Evolutionary conservation across 2,113 vertebrate genomes (phyloP), one percentile per base, ranked within the genome.

Genomic region (Macroglossus sobrinus): DNA sequence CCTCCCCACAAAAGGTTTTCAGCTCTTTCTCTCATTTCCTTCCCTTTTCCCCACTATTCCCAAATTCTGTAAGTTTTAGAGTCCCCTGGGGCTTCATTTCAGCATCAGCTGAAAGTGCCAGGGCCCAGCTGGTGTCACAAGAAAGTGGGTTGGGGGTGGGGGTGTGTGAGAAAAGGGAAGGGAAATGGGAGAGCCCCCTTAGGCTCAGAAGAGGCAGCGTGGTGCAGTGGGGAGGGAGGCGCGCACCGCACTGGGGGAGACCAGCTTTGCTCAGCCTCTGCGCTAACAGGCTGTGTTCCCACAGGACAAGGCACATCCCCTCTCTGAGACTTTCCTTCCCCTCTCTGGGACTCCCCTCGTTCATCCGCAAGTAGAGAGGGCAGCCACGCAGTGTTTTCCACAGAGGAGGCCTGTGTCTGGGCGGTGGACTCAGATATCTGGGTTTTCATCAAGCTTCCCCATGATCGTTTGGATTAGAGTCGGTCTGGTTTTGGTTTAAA

Each of bases 61-160:
- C 43, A 14, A 14, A 12, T 76, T 82, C 55, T 33, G 59, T 47
- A 43, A 81, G 71, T 84, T 95, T 61, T 66, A 16, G 6, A 38
- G 88, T 81, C 45, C 61, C 89, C n/a, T 11, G 76, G 74, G 95
- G 30, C 64, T 69, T 19, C 5, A 3, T 95, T 80, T 95, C 97
- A 88, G 75, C 45, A 22, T 40, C 13, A 28, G 69, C 28, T 85
- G 68, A 16, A 59, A 74, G 59, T 38, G 68, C 81, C 81, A 80
- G 80, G 84, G 69, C 45, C 19, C 75, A 68, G 66, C 59, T 40
- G 66, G 35, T 43, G 38, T 94, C 89, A 75, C 45, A 64, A 5
- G 69, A 84, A 71, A 47, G 66, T 10, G 19, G n/a, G 47, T 50
- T 50, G 14, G 21, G 12, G 18, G 47, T 9, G 38, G 26, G 6